Conservation (phyloP, 2,113 vertebrate species). For the Chionomys nivalis region DNA sequence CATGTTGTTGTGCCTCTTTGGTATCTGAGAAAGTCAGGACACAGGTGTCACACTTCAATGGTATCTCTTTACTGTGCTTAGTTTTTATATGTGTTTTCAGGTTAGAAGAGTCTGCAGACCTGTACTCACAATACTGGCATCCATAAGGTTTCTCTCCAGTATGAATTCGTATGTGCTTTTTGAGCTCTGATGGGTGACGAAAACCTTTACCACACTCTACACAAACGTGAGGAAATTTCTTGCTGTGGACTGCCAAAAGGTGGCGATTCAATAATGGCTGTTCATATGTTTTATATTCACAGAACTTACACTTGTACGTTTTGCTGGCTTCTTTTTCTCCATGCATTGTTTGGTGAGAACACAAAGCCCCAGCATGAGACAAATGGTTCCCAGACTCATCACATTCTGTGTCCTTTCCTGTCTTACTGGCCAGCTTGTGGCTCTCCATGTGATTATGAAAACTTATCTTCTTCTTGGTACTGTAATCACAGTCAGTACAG, state of each 20-base stretch:
- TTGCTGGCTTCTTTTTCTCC: slow-evolving; percentile 93
- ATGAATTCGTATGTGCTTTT: slow-evolving; percentile 98
- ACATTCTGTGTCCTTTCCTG: slow-evolving; percentile 90
- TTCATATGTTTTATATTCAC: slow-evolving; percentile 97
- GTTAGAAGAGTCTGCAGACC: slow-evolving; percentile 97
- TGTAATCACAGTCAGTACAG: slow-evolving; percentile 99
- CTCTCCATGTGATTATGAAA: slow-evolving; percentile 98
- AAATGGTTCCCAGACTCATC: slow-evolving; percentile 96
- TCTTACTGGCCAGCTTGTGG: slow-evolving; percentile 95
- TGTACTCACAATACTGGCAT: slow-evolving; percentile 96
- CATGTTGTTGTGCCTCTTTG: slow-evolving; percentile 95
- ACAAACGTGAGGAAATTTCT: slow-evolving; percentile 98
- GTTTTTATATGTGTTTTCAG: slow-evolving; percentile 98
- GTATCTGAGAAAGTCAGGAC: slow-evolving; percentile 96
- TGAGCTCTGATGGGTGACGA: slow-evolving; percentile 96
- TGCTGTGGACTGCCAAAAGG: slow-evolving; percentile 96
- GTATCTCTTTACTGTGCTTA: slow-evolving; percentile 96
- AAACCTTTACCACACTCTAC: slow-evolving; percentile 98
- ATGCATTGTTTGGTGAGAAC: slow-evolving; percentile 96
- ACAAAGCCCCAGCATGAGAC: slow-evolving; percentile 94
- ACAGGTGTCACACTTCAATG: slow-evolving; percentile 95
- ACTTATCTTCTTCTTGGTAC: slow-evolving; percentile 98
- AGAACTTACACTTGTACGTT: slow-evolving; percentile 98
- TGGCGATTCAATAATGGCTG: slow-evolving; percentile 96
- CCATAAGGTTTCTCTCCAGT: slow-evolving; percentile 97